phyloP scores from a whole-genome alignment of 2,888 invertebrate genomes.

The Pimpla rufipes region DNA sequence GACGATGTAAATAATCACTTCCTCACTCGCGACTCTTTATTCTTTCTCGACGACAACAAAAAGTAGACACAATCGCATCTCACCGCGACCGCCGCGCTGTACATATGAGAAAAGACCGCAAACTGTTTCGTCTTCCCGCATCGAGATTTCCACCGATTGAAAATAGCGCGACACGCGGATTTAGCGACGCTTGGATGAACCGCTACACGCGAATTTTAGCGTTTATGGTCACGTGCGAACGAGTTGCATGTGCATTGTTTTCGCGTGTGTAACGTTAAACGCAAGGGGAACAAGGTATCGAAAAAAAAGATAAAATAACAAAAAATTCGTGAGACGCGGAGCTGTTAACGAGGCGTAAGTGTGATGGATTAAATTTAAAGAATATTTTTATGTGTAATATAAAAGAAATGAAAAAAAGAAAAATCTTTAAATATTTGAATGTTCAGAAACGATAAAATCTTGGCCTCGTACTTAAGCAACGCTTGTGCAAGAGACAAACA shows the following conservation, averaged over 20 bases:
- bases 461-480: slow-evolving; percentile 74
- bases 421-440: slow-evolving; percentile 67
- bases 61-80: neutral
- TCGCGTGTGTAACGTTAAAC: slow-evolving; percentile 63
- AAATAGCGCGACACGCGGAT: slow-evolving; percentile 7
- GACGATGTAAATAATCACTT: slow-evolving; percentile 50
- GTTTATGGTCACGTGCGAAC: slow-evolving; percentile 67
- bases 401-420: slow-evolving; percentile 52
- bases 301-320: neutral
- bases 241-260: slow-evolving; percentile 74
- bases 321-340: slow-evolving; percentile 28
- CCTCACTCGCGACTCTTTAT: slow-evolving; percentile 25
- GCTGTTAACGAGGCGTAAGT: slow-evolving; percentile 54
- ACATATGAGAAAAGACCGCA: slow-evolving; percentile 67
- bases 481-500: slow-evolving; percentile 52
- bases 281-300: slow-evolving; percentile 75
- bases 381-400: slow-evolving; percentile 78
- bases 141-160: slow-evolving; percentile 27
- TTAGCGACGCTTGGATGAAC: slow-evolving; percentile 11
- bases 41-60: neutral
- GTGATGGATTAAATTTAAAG: slow-evolving; percentile 74
- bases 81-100: slow-evolving; percentile 38
- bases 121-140: slow-evolving; percentile 65
- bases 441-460: slow-evolving; percentile 70
- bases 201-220: slow-evolving; percentile 5